These are phyloP conservation scores for Sphenopsis melanotis DNA, from an alignment of 2,797 vertebrate species.

Conservation along the genomic window DNA sequence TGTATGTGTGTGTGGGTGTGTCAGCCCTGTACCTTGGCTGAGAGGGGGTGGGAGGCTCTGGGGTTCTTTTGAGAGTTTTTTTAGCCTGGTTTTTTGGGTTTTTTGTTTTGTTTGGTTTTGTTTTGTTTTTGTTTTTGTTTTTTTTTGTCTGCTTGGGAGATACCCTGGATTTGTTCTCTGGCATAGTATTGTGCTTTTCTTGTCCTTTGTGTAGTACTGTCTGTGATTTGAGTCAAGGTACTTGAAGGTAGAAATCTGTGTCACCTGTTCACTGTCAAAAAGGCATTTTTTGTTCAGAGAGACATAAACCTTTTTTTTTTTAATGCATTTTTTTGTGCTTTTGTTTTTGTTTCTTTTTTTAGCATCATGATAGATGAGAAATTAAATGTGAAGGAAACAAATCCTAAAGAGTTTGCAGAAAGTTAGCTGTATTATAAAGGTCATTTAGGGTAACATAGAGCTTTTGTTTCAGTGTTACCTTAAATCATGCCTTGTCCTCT, in stretches of 20 bases:
- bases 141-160: not conserved
- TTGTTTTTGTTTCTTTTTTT: not conserved
- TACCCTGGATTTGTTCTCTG: not conserved
- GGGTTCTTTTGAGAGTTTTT: not conserved
- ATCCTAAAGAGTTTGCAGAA: not conserved
- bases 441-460: not conserved
- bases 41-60: not conserved
- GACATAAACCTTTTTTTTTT: not conserved
- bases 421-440: not conserved
- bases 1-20: slow-evolving; percentile 9
- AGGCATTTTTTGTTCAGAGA: not conserved
- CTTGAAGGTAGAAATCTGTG: not conserved
- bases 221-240: not conserved
- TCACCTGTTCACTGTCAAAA: slow-evolving; percentile 17
- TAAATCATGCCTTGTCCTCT: slow-evolving; percentile 12
- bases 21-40: not conserved
- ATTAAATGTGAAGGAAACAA: not conserved
- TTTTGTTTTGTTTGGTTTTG: not conserved
- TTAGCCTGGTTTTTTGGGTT: not conserved
- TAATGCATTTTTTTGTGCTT: not conserved
- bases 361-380: not conserved
- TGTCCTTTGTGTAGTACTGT: not conserved
- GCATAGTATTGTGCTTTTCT: not conserved
- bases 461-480: slow-evolving; percentile 17
- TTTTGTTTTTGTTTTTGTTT: not conserved